Conservation (phyloP, 2,888 invertebrate genomes). For the Leptinotarsa haldemani region DNA sequence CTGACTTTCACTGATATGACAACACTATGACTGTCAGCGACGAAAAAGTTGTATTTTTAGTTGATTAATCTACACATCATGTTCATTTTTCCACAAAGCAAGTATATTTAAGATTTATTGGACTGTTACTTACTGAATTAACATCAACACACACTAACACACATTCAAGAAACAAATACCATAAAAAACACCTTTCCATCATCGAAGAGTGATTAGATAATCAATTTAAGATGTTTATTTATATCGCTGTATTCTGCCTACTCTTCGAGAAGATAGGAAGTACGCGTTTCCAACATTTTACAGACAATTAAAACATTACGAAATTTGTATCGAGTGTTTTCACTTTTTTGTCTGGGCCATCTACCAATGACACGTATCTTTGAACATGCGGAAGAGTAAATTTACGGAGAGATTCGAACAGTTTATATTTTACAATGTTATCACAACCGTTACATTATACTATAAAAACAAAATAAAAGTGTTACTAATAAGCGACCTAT, state of each 20-base stretch:
- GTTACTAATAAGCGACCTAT: not conserved
- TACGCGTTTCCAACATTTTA: constrained; percentile 18
- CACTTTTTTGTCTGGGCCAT: not conserved
- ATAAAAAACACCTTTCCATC: constrained; percentile 13
- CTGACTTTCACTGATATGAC: too few relatives aligned
- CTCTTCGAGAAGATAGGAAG: constrained; percentile 18
- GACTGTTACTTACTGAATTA: not conserved
- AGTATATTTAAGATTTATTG: not conserved
- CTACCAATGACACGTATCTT: not conserved
- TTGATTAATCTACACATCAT: too few relatives aligned
- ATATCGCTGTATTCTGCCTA: constrained; percentile 8
- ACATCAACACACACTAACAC: not conserved
- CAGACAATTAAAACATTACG: not conserved
- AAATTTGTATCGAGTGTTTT: not conserved
- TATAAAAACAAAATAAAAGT: too few relatives aligned
- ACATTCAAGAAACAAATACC: constrained; percentile 10
- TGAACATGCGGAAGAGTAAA: not conserved
- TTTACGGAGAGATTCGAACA: not conserved
- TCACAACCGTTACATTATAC: not conserved
- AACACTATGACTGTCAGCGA: too few relatives aligned
- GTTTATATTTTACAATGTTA: not conserved
- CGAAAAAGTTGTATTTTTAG: too few relatives aligned
- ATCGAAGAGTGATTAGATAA: constrained; percentile 12
- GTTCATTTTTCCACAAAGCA: too few relatives aligned
- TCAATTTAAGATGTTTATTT: constrained; percentile 13